Evolutionary conservation across 1,140 invertebrate genomes (phyloP).

Genomic region (Zaprionus ornatus): DNA sequence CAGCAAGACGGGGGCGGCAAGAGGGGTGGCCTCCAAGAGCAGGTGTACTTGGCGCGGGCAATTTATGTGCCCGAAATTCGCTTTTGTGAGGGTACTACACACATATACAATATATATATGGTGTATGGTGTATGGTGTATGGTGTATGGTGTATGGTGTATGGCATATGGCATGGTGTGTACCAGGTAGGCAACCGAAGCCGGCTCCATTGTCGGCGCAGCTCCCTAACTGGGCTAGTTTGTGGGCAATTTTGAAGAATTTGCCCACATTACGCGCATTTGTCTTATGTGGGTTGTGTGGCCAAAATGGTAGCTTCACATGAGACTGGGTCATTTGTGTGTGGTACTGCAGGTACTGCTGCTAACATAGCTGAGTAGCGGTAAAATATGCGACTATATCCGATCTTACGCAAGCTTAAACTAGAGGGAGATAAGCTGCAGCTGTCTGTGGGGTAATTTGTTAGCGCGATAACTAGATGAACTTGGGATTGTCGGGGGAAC

Average conservation of each 20-base stretch:
- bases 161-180: not conserved
- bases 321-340: constrained; percentile 66
- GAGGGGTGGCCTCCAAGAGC: constrained; percentile 3
- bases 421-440: not conserved
- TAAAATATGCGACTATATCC: constrained; percentile 22
- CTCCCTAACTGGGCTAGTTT: constrained; percentile 71
- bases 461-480: not conserved
- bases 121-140: no score
- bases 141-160: no score
- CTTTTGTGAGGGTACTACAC: constrained; percentile 26
- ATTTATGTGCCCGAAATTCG: constrained; percentile 41
- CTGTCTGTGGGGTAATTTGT: not conserved
- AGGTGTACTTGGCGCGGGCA: constrained; percentile 35
- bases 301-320: constrained; percentile 66
- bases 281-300: constrained; percentile 31
- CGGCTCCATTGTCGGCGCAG: constrained; percentile 48
- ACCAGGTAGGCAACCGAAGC: not conserved
- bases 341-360: not conserved
- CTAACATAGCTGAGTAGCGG: constrained; percentile 23
- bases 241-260: constrained; percentile 75
- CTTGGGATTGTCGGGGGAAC: not conserved
- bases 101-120: no score
- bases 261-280: constrained; percentile 45
- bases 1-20: not conserved
- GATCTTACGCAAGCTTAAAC: constrained; percentile 12